Percentiles rank a stretch among this genome's conserved stretches.
Evolutionary conservation across 1,140 invertebrate species (phyloP).

Genomic region (Drosophila quadrilineata): DNA sequence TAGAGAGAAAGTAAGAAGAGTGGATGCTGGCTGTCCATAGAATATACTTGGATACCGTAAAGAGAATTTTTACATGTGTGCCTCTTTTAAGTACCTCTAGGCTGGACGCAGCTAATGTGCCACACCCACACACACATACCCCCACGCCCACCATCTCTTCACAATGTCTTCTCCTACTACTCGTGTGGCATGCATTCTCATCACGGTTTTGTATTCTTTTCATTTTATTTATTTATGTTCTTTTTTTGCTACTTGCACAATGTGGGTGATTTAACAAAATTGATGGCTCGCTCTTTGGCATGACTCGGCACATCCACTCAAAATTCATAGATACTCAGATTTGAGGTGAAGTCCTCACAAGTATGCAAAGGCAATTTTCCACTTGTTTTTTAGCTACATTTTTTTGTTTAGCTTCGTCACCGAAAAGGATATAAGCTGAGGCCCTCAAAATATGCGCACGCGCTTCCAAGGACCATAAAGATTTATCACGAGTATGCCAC

Average conservation of each 20-base stretch:
- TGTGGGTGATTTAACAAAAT: slow-evolving; percentile 71
- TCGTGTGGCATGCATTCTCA: neutral
- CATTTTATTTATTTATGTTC: slow-evolving; percentile 33
- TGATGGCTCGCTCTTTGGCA: slow-evolving; percentile 62
- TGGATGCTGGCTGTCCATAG: no score
- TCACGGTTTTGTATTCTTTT: slow-evolving; percentile 1
- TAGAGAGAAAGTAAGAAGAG: no score
- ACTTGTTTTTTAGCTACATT: no score
- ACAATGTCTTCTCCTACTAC: slow-evolving; percentile 9
- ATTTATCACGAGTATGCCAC: slow-evolving; percentile 36
- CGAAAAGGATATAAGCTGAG: slow-evolving; percentile 56
- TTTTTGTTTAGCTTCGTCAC: no score
- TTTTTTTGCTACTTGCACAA: slow-evolving; percentile 35
- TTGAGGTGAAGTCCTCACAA: no score
- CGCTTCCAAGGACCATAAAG: neutral
- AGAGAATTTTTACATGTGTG: slow-evolving; percentile 69
- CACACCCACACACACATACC: no score
- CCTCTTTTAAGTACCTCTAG: slow-evolving; percentile 22
- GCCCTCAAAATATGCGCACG: slow-evolving; percentile 15
- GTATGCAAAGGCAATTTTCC: slow-evolving; percentile 42
- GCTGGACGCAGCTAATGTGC: no score
- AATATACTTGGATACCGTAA: slow-evolving; percentile 16
- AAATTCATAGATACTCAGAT: slow-evolving; percentile 65
- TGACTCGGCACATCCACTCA: slow-evolving; percentile 33
- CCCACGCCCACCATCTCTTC: no score